Evolutionary conservation across 2,113 vertebrate genomes (phyloP).

Genomic region (Parus major): DNA sequence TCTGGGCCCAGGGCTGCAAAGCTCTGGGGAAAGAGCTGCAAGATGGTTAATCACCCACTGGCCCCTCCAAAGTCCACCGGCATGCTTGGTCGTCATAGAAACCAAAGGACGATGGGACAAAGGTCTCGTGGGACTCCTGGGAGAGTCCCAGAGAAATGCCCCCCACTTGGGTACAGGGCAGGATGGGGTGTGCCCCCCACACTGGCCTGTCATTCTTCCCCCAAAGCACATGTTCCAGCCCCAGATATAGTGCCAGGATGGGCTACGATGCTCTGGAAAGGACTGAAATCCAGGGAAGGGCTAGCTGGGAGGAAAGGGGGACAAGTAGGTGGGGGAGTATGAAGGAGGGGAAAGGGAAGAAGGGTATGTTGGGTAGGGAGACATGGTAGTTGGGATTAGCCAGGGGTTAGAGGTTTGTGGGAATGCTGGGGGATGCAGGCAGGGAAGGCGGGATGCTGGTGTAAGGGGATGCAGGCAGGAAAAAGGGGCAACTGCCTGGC

Average conservation of each 20-base stretch:
- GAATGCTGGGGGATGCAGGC: background rate
- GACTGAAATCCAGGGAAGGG: background rate
- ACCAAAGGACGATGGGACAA: background rate
- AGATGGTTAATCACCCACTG: constrained; percentile 19
- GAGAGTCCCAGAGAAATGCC: background rate
- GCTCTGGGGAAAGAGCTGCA: background rate
- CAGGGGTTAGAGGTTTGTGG: background rate
- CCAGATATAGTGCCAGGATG: background rate
- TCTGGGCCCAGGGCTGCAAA: background rate
- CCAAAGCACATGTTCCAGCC: background rate
- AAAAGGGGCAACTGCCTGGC: background rate
- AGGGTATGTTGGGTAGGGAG: background rate
- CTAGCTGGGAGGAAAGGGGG: background rate
- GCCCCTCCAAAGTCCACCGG: constrained; percentile 24
- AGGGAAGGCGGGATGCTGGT: background rate
- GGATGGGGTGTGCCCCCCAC: background rate
- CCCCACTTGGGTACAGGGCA: rapidly evolving
- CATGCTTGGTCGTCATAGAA: background rate
- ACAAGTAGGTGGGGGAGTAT: background rate
- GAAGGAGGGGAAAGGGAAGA: background rate
- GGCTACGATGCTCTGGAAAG: background rate
- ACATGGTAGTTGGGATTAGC: rapidly evolving
- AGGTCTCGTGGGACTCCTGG: background rate
- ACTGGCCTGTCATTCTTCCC: background rate
- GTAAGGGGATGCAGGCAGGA: background rate